These are phyloP conservation scores for Gerris buenoi DNA, from an alignment of 1,140 invertebrate species.

Conservation along the genomic window DNA sequence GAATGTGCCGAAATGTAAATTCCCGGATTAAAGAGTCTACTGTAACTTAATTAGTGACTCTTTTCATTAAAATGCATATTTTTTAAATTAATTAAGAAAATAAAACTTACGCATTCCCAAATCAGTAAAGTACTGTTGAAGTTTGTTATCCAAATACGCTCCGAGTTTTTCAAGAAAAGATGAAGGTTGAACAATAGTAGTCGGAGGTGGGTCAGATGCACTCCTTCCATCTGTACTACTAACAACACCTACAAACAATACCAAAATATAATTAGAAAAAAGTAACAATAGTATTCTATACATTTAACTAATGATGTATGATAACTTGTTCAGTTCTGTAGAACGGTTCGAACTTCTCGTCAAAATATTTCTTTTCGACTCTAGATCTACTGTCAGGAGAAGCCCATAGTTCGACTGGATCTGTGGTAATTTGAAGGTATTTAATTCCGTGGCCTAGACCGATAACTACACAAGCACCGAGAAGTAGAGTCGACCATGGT, in stretches of 20 bases:
- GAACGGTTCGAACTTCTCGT: constrained; percentile 86
- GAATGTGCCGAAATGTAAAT: no score
- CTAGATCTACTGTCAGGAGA: constrained; percentile 69
- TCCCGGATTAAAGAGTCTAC: no score
- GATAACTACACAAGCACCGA: constrained; percentile 45
- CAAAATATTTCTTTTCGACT: constrained; percentile 77
- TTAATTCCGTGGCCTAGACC: constrained; percentile 46
- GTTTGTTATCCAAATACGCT: constrained; percentile 52
- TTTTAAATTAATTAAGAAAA: no score
- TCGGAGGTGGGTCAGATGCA: constrained; percentile 7
- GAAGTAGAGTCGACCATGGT: constrained; percentile 58
- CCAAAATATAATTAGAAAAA: no score
- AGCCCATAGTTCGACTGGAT: constrained; percentile 96
- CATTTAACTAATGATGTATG: no score
- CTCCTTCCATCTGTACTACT: constrained; percentile 27
- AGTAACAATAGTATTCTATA: no score
- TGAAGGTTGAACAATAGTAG: constrained; percentile 31
- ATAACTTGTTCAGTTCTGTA: constrained; percentile 84
- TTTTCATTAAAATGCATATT: no score
- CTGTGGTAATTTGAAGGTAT: constrained; percentile 60
- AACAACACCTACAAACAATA: constrained; percentile 28
- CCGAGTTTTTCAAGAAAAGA: constrained; percentile 60
- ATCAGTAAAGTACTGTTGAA: constrained; percentile 52
- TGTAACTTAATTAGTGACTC: no score
- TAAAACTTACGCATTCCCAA: constrained; percentile 10